phyloP scores from a whole-genome alignment of 2,888 invertebrate species.

The Acleris holmiana region DNA sequence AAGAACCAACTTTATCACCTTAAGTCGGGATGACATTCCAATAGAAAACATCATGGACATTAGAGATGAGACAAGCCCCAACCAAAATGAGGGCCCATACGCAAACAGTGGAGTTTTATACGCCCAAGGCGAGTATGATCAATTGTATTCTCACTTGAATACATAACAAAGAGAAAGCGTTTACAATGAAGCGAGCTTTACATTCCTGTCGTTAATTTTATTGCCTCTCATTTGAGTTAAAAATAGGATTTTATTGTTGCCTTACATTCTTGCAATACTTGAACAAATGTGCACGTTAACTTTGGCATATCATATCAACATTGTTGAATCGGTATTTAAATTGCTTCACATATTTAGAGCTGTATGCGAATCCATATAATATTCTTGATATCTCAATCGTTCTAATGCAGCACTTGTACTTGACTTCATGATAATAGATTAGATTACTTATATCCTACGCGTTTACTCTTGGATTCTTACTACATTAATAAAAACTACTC shows the following conservation, averaged over 20 bases:
- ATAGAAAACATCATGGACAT: neutral
- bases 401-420: too few relatives aligned
- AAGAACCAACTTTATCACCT: slow-evolving; percentile 22
- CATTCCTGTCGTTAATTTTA: slow-evolving; percentile 13
- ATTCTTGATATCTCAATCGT: too few relatives aligned
- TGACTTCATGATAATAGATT: too few relatives aligned
- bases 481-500: too few relatives aligned
- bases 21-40: slow-evolving; percentile 12
- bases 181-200: slow-evolving; percentile 2
- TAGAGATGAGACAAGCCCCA: slow-evolving; percentile 3
- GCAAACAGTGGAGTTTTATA: slow-evolving; percentile 38
- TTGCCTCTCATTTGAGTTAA: slow-evolving; percentile 12
- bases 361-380: too few relatives aligned
- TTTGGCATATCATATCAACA: slow-evolving; percentile 2
- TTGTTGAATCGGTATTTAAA: neutral
- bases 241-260: slow-evolving; percentile 12
- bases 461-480: too few relatives aligned
- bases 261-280: slow-evolving; percentile 2
- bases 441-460: too few relatives aligned
- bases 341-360: neutral
- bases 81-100: slow-evolving; percentile 22
- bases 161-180: slow-evolving; percentile 6
- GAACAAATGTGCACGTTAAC: slow-evolving; percentile 4
- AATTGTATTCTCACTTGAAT: slow-evolving; percentile 19
- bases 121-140: slow-evolving; percentile 22